Conservation (phyloP, 2,113 vertebrate species). For the Mastomys natalensis region DNA sequence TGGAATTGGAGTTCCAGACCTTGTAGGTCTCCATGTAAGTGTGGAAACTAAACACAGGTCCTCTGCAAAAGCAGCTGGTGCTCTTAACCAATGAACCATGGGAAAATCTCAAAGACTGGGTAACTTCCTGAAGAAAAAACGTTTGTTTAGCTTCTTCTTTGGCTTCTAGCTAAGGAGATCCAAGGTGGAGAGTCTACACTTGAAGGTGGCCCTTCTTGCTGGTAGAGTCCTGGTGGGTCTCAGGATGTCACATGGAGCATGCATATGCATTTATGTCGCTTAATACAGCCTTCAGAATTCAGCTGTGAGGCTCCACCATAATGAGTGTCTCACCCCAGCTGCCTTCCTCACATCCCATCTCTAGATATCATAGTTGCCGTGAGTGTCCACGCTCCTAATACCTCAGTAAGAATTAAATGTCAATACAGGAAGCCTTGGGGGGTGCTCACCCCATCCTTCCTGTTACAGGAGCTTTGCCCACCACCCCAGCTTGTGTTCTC, state of each 20-base stretch:
- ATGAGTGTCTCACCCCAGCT: background rate
- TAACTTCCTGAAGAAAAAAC: background rate
- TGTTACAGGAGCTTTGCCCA: background rate
- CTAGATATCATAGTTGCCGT: background rate
- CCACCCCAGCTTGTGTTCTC: rapidly evolving
- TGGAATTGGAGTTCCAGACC: background rate
- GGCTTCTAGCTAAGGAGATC: background rate
- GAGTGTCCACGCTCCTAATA: background rate
- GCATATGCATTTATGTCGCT: background rate
- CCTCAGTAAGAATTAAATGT: background rate
- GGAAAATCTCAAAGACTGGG: background rate
- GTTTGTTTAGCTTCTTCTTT: background rate
- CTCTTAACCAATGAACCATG: background rate
- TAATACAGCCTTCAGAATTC: background rate
- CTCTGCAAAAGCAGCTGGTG: background rate
- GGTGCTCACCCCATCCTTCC: no score
- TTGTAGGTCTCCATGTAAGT: background rate
- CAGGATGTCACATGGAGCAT: background rate
- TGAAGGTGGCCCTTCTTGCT: background rate
- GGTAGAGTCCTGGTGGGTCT: background rate
- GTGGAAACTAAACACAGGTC: background rate
- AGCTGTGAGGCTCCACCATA: background rate
- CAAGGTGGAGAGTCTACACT: background rate
- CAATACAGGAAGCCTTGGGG: background rate
- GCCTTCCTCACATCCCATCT: background rate